Percentiles rank a stretch among this genome's conserved stretches.
phyloP scores from a whole-genome alignment of 2,888 invertebrate species.

The Lasioglossum oenotherae region DNA sequence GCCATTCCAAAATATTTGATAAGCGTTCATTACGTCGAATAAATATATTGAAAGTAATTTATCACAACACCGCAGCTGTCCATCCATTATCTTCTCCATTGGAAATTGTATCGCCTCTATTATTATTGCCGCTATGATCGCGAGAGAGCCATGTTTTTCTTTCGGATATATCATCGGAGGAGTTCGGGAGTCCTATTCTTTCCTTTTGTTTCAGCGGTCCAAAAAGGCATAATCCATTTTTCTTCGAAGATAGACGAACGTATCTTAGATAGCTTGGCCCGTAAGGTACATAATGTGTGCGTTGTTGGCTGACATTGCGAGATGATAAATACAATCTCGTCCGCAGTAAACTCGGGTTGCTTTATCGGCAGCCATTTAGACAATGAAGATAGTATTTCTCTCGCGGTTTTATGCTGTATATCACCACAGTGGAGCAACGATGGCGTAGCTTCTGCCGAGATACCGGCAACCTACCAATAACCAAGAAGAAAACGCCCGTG shows the following conservation, averaged over 20 bases:
- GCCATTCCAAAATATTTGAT: not conserved
- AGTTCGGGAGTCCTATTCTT: slow-evolving; percentile 1
- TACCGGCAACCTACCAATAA: slow-evolving; percentile 76
- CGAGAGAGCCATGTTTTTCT: not conserved
- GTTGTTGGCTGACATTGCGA: slow-evolving; percentile 68
- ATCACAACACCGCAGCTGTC: not conserved
- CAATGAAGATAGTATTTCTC: slow-evolving; percentile 82
- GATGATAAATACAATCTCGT: slow-evolving; percentile 82
- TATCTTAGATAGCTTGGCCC: slow-evolving; percentile 70
- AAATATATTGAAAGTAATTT: not conserved
- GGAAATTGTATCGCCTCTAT: not conserved
- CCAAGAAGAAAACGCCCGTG: slow-evolving; percentile 59
- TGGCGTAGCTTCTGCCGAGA: slow-evolving; percentile 69
- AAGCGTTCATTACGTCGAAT: not conserved
- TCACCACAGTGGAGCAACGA: slow-evolving; percentile 69
- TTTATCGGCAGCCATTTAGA: slow-evolving; percentile 82
- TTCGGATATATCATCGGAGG: slow-evolving; percentile 31
- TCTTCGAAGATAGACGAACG: slow-evolving; percentile 69
- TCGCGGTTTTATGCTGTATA: slow-evolving; percentile 79
- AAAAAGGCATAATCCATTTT: slow-evolving; percentile 66
- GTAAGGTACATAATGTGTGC: slow-evolving; percentile 66
- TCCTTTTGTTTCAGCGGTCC: slow-evolving; percentile 45
- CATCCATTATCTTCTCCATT: not conserved
- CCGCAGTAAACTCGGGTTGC: slow-evolving; percentile 78
- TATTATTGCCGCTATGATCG: slow-evolving; percentile 3